Conservation (phyloP, 2,797 vertebrate species). For the Anguilla pacifica region DNA sequence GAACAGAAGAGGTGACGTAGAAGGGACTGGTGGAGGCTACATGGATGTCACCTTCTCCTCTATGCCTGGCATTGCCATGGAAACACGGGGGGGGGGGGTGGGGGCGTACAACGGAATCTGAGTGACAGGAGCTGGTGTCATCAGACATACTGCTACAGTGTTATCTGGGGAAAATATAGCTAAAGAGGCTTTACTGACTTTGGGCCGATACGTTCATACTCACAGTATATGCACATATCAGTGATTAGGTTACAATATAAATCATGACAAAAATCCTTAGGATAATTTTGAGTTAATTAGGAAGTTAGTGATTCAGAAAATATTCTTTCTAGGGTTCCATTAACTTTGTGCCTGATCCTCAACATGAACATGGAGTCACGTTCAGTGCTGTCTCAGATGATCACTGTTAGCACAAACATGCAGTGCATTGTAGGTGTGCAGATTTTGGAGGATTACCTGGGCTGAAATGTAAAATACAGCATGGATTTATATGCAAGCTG, state of each 20-base stretch:
- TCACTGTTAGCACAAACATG: too few species aligned
- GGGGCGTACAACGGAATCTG: neutral
- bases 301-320: too few species aligned
- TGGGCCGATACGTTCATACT: neutral
- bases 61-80: constrained; percentile 2
- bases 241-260: neutral
- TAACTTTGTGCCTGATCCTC: too few species aligned
- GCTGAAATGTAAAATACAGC: too few species aligned
- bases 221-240: neutral
- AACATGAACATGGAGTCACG: too few species aligned
- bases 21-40: neutral
- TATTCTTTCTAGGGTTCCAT: too few species aligned
- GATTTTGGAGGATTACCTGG: too few species aligned
- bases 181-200: neutral
- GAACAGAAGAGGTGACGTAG: neutral
- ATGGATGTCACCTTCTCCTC: constrained; percentile 10
- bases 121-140: constrained; percentile 5
- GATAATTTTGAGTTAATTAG: neutral
- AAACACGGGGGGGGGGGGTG: neutral
- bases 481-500: too few species aligned
- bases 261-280: neutral
- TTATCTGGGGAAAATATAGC: neutral
- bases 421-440: too few species aligned
- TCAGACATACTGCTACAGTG: constrained; percentile 22
- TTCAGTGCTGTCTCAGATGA: too few species aligned